A percentile compares a stretch with the other conserved stretches of the same genome.
phyloP scores from a whole-genome alignment of 2,797 vertebrate genomes.

The Cossypha heuglini region DNA sequence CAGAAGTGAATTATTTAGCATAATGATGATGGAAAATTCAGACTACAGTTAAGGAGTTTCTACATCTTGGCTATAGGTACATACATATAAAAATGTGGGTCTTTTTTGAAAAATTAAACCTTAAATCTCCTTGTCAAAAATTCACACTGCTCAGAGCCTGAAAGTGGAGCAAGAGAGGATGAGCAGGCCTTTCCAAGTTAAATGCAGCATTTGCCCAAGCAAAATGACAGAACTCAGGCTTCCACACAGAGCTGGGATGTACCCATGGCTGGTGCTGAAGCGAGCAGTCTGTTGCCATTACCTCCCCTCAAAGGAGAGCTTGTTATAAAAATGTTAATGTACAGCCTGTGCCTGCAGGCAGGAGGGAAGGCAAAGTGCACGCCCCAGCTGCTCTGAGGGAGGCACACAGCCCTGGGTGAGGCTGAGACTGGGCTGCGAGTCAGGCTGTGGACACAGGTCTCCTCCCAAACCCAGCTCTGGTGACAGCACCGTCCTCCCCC shows the following conservation, averaged over 20 bases:
- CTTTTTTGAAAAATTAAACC: background rate
- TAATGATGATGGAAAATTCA: constrained; percentile 24
- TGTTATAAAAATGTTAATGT: background rate
- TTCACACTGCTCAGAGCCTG: background rate
- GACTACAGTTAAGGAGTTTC: background rate
- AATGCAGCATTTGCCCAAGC: background rate
- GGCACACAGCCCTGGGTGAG: background rate
- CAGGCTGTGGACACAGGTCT: background rate
- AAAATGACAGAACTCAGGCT: background rate
- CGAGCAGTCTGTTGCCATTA: background rate
- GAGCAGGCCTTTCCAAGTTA: background rate
- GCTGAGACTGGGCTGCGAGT: background rate
- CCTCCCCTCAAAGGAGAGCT: background rate
- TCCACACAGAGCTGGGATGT: background rate
- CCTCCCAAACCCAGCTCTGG: constrained; percentile 14
- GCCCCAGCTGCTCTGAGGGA: background rate
- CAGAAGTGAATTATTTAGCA: constrained; percentile 50
- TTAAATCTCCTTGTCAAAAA: background rate
- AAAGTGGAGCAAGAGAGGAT: background rate
- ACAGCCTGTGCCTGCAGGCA: background rate
- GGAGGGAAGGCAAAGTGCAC: background rate
- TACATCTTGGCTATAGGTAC: background rate
- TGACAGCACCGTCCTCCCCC: background rate
- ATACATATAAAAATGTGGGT: background rate
- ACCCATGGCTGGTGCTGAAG: background rate